Evolutionary conservation across 2,888 invertebrate genomes (phyloP), one percentile per base, ranked within the genome.

Genomic region (Chesias legatella): DNA sequence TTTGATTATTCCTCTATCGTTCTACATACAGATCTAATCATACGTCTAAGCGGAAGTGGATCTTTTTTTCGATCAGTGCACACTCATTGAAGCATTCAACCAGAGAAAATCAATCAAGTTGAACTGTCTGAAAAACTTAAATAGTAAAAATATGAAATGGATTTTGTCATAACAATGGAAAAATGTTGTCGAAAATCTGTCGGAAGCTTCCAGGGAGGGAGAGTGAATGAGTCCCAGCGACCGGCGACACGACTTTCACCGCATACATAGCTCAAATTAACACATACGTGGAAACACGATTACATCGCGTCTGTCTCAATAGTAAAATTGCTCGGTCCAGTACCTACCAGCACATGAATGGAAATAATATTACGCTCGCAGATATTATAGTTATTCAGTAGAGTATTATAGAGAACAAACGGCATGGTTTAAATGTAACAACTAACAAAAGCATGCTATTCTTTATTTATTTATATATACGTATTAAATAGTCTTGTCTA

Each of bases 211-310:
- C 41, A 26, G 42, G 46, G 37, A 45, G 44, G n/a, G n/a, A 41
- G 41, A 33, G 37, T 25, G 32, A 27, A 6, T 4, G 22, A 28
- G 34, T 38, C 39, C 43, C 29, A 27, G 7, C 10, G 33, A 39
- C 43, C 36, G 35, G 47, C 39, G 29, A 9, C 22, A n/a, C 27
- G 39, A 48, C 47, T 48, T 48, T 48, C 43, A 40, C 43, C 33
- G 7, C 30, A 8, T n/a, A 13, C 22, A 9, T 20, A 21, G n/a
- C 30, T 21, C 20, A 25, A 35, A 36, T 40, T 36, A 40, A 45
- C 34, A 39, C 38, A 39, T 24, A 29, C 44, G 32, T 25, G 30
- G 31, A 31, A 22, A 31, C 22, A 31, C 31, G 22, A 23, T 23
- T 20, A 30, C 3, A 22, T 22, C 7, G 3, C 3, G 23, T 23